Evolutionary conservation across 2,888 invertebrate genomes (phyloP), one percentile per base, ranked within the genome.

Genomic region (Thecocarcelia acutangulata): DNA sequence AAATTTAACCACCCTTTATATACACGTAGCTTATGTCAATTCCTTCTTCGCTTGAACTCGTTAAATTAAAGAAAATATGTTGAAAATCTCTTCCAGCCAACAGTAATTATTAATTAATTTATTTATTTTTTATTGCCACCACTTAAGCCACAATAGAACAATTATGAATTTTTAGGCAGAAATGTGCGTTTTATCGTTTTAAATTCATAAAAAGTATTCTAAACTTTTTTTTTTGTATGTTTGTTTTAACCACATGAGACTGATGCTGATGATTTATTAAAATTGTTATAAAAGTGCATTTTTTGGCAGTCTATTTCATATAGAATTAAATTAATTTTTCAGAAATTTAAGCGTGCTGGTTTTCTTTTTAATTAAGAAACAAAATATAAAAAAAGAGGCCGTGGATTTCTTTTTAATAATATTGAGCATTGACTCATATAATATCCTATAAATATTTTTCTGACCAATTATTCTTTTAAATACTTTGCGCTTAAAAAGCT

Each of bases 201-300:
- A 58, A 48, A 40, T 48, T 48, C 56, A 70, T 15, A n/a, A 58
- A 12, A 19, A 21, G 24, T 37, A 3, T 19, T 40, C 37, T 52
- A 33, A 48, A 4, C 19, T 33, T 69, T 52, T 37, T n/a, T 15
- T 21, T 44, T 1, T 24, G n/a, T 58, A 9, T 15, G 24, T 44
- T 1, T 24, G n/a, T 58, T n/a, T 6, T 15, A 48, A 50, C 70
- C 70, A 70, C 70, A 59, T 59, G 70, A 40, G 15, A 37, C 40
- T 48, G 21, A 44, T 42, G 42, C 33, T 33, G 33, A 24, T 69
- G n/a, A 44, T 68, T 54, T 56, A 44, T 56, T 28, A 11, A 44
- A 46, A n/a, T 42, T 69, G 13, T n/a, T 24, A 56, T 40, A 12
- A 6, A 56, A 56, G n/a, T 2, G 1, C 28, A n/a, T 46, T n/a